Evolutionary conservation across 2,888 invertebrate genomes (phyloP), one percentile per base, ranked within the genome.

Genomic region (Drosophila niveifrons): DNA sequence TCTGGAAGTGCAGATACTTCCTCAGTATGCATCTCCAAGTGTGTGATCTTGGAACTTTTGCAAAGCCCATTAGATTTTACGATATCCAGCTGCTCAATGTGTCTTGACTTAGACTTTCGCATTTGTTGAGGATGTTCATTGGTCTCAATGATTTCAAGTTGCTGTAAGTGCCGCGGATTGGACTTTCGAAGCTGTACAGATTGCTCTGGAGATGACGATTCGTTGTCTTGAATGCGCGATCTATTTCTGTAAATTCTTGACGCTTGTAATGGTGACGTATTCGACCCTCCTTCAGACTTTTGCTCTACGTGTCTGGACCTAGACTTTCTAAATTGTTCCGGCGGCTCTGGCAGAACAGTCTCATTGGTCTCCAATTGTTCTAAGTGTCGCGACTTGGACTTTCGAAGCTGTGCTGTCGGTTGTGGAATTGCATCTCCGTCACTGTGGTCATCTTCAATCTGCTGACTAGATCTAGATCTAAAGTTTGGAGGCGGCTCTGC

Each of bases 321-420:
- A 23, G 51, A 23, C 23, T 9, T 15, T 7, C 18, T n/a, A n/a
- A 44, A 17, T 9, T 55, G 43, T 9, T 31, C 47, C 10, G 47
- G 43, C 6, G 43, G 55, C 6, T 55, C 55, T 1, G 55, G 29
- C 9, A 55, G 1, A n/a, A n/a, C 34, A 36, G n/a, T 18, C 18
- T 36, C n/a, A n/a, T 31, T 17, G 6, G 31, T 2, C n/a, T 43
- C 31, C 2, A 23, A 23, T 3, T 41, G 36, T 3, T 11, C 36
- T n/a, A n/a, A 11, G 36, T n/a, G 36, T 2, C 9, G 13, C 8
- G 39, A 41, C 2, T 8, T 50, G n/a, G 50, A 34, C n/a, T 2
- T 17, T 6, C 34, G n/a, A 3, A 34, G 17, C 15, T 51, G 50
- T 7, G 6, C 18, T 2, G 50, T 34, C 2, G 13, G 13, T 8